Percentiles rank a stretch among this genome's conserved stretches.
Conservation (phyloP, 2,113 vertebrate genomes). For the Enhydra lutris region DNA sequence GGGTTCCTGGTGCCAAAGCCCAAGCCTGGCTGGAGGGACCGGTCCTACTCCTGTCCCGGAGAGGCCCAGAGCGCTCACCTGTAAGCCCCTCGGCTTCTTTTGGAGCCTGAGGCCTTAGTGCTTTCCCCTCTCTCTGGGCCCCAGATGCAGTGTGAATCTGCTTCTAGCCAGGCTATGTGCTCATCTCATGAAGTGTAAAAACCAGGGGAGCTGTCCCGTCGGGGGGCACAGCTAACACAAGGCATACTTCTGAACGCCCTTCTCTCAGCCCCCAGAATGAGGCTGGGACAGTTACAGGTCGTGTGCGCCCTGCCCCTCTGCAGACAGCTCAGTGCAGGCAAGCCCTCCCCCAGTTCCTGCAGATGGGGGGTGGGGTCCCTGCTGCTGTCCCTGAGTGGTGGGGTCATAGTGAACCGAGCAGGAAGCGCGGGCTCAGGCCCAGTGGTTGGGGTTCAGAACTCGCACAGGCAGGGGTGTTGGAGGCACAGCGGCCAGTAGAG, state of each 20-base stretch:
- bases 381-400: too few relatives aligned
- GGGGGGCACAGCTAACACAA: neutral
- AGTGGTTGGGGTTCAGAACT: neutral
- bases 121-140: neutral
- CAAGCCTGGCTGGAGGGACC: neutral
- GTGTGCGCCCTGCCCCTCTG: neutral
- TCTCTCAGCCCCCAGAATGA: neutral
- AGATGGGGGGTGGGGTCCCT: neutral
- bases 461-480: fast-evolving
- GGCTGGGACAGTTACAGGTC: neutral
- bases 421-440: neutral
- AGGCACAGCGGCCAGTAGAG: fast-evolving
- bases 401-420: neutral
- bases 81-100: neutral
- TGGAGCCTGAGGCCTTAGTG: neutral
- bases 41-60: neutral
- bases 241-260: too few relatives aligned
- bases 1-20: neutral
- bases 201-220: neutral
- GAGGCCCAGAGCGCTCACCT: neutral
- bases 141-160: neutral
- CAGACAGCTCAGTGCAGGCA: neutral
- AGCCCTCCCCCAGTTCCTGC: neutral
- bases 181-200: neutral
- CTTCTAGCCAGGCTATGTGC: neutral